These are phyloP conservation scores for Alces alces DNA, from an alignment of 2,113 vertebrate species.

Conservation along the genomic window DNA sequence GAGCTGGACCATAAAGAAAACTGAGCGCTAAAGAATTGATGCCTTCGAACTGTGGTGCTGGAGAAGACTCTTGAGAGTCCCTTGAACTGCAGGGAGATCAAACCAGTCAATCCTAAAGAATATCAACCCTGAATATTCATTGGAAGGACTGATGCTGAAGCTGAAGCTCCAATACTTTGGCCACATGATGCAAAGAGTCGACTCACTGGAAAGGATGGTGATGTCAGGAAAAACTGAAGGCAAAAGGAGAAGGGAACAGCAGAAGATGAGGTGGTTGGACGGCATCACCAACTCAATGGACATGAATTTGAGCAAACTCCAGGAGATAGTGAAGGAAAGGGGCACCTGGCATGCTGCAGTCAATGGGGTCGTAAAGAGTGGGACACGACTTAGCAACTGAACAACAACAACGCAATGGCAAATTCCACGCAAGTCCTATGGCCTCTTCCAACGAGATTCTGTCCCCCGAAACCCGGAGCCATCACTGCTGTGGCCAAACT, in stretches of 20 bases:
- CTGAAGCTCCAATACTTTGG: not conserved
- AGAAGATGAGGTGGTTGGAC: not conserved
- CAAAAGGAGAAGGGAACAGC: not conserved
- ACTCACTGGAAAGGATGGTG: not conserved
- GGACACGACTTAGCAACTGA: not conserved
- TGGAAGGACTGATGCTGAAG: not conserved
- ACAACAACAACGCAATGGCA: not conserved
- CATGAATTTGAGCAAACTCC: not conserved
- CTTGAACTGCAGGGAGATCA: not conserved
- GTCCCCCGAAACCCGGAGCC: not conserved
- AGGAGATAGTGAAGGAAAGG: not conserved
- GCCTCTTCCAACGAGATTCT: not conserved
- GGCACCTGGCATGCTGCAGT: not conserved
- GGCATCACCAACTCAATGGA: not conserved
- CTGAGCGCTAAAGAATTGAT: not conserved
- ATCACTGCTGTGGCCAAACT: fast-evolving
- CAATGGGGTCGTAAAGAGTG: not conserved
- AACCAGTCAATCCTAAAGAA: not conserved
- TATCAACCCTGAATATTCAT: not conserved
- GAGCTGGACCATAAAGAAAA: not conserved
- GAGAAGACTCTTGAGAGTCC: not conserved
- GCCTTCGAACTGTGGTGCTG: not conserved
- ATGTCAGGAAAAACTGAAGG: not conserved
- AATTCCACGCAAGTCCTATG: not conserved
- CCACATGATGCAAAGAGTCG: not conserved